These are phyloP conservation scores for Diuraphis noxia DNA, from an alignment of 1,140 invertebrate genomes.

Conservation along the genomic window DNA sequence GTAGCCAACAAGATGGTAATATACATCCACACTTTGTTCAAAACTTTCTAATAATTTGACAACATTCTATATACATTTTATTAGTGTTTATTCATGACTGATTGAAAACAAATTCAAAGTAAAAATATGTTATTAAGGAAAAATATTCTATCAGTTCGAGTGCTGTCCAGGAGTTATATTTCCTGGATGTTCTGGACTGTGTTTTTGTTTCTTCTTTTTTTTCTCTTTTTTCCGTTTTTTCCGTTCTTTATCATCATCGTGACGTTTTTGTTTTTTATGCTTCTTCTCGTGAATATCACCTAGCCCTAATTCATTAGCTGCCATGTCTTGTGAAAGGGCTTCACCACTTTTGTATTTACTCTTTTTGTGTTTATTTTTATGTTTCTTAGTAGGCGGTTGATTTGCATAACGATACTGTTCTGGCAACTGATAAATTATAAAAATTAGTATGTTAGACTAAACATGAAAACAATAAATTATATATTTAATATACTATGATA, in stretches of 20 bases:
- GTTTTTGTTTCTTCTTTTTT: conserved; percentile 91
- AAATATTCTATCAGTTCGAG: conserved; percentile 60
- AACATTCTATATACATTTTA: conserved; percentile 30
- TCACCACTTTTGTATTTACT: conserved; percentile 88
- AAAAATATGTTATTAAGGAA: conserved; percentile 24
- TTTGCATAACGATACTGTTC: conserved; percentile 94
- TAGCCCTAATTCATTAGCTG: conserved; percentile 65
- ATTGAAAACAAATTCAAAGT: conserved; percentile 25
- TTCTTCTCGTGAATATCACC: conserved; percentile 90
- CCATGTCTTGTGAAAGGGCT: conserved; percentile 58
- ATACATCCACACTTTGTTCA: conserved; percentile 44
- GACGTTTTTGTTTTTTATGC: conserved; percentile 91
- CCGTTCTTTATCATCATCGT: conserved; percentile 91
- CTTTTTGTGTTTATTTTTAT: conserved; percentile 94
- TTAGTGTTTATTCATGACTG: conserved; percentile 19
- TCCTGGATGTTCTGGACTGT: conserved; percentile 78
- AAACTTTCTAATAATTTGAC: conserved; percentile 41
- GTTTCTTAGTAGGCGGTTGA: conserved; percentile 87
- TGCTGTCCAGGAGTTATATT: conserved; percentile 75
- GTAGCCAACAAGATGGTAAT: neutral
- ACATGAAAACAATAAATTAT: conserved; percentile 33
- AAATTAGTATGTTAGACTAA: conserved; percentile 53
- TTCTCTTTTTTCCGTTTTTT: conserved; percentile 96
- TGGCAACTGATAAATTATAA: conserved; percentile 72
- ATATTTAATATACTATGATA: no score